Evolutionary conservation across 2,113 vertebrate species (phyloP), one percentile per base, ranked within the genome.

Genomic region (Stigmatopora argus): DNA sequence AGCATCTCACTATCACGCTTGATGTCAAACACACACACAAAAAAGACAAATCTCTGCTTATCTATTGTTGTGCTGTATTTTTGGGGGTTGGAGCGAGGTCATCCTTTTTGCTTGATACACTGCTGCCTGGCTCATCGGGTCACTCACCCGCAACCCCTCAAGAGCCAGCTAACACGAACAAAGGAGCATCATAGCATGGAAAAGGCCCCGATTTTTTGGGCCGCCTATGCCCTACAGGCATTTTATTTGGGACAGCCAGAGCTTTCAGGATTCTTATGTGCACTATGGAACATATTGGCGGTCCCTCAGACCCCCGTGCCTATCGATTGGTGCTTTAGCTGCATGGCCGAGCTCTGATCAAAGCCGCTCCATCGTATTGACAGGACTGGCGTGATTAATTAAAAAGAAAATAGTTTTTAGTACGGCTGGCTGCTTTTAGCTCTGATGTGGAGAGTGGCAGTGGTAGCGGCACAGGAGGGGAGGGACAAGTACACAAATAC

Each of bases 361-460:
- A 65, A 69, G 78, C 77, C 84, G 81, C 88, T 90, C 41, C 83
- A 85, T 88, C 90, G 86, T 92, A 88, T 90, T 85, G 88, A 61
- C 41, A 44, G n/a, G 41, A 19, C 5, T 45, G 41, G 84, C 70
- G 61, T 90, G 91, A 94, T 92, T 95, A 91, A 93, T 96, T 94
- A 91, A 88, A 93, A 92, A 93, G 89, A 83, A 93, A 93, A 93
- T 88, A 85, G 67, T 93, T 93, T 93, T 92, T 89, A 90, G 83
- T 86, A 87, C 79, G 84, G 77, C 69, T 91, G 92, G 80, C 86
- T 91, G 88, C 68, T 78, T 90, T 88, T 85, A 79, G 85, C 15
- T 0, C 78, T 74, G 76, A 76, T 67, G 67, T 87, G 66, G 75
- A 78, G 61, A 73, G 90, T 80, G 82, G 78, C 65, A 67, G 73